Evolutionary conservation across 2,888 invertebrate genomes (phyloP).

Genomic region (Drosophila rubida): DNA sequence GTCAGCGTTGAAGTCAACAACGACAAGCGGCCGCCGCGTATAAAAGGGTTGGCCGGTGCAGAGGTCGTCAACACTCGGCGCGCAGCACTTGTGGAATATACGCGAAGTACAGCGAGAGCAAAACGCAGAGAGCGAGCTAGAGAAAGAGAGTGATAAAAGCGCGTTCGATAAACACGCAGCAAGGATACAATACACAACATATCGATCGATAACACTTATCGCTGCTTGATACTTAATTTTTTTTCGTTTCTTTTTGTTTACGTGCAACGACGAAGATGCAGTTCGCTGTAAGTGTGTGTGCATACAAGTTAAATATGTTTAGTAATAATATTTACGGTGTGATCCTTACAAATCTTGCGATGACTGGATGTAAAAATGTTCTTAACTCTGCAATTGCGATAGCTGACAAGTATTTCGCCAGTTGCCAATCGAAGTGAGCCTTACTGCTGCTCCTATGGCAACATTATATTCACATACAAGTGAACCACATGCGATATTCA

Average conservation of each 20-base stretch:
- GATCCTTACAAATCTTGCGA: constrained; percentile 4
- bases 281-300: constrained; percentile 56
- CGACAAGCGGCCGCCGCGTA: constrained; percentile 51
- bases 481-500: too few species aligned
- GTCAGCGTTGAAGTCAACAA: constrained; percentile 22
- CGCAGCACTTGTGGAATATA: constrained; percentile 54
- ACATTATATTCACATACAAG: too few species aligned
- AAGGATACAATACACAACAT: constrained; percentile 61
- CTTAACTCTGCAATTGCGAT: too few species aligned
- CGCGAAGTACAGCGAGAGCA: constrained; percentile 20
- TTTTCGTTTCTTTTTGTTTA: constrained; percentile 32
- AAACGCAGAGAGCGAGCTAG: not conserved
- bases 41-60: constrained; percentile 70
- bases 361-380: too few species aligned
- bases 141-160: not conserved
- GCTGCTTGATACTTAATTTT: not conserved
- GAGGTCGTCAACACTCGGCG: constrained; percentile 69
- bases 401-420: too few species aligned
- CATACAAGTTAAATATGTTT: not conserved
- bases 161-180: not conserved
- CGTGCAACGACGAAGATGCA: constrained; percentile 48
- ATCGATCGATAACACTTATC: constrained; percentile 17
- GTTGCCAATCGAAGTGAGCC: too few species aligned
- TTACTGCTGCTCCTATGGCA: too few species aligned
- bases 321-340: not conserved